phyloP scores from a whole-genome alignment of 2,113 vertebrate genomes.

The Dipodomys ordii region DNA sequence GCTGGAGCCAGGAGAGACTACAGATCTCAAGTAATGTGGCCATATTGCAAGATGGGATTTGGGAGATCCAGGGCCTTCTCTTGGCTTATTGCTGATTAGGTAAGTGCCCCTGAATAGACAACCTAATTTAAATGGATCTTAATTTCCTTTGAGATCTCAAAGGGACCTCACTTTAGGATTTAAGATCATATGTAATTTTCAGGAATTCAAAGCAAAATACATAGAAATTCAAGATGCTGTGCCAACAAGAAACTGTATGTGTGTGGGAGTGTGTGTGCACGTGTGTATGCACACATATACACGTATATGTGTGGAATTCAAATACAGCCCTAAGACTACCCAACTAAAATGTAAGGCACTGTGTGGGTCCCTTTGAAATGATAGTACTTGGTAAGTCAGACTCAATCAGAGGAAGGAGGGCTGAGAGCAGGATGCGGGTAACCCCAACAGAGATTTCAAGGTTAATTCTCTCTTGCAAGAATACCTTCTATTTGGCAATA shows the following conservation, averaged over 20 bases:
- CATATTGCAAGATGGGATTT: neutral
- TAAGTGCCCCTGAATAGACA: neutral
- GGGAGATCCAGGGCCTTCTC: neutral
- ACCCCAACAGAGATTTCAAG: neutral
- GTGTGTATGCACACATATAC: neutral
- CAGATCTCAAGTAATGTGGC: neutral
- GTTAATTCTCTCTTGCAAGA: neutral
- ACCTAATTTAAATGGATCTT: neutral
- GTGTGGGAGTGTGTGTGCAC: neutral
- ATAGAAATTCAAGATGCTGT: neutral
- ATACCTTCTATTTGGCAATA: neutral
- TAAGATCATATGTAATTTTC: neutral
- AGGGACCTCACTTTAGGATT: constrained; percentile 2
- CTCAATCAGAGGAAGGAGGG: neutral
- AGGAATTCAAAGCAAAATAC: neutral
- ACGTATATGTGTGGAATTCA: neutral
- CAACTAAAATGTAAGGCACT: neutral
- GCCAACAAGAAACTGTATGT: neutral
- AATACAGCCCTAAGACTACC: neutral
- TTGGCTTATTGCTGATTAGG: neutral
- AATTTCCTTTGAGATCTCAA: constrained; percentile 39
- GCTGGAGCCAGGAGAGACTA: neutral
- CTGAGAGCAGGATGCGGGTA: neutral
- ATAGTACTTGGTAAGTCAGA: neutral
- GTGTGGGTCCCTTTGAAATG: neutral